Evolutionary conservation across 2,797 vertebrate species (phyloP).

Genomic region (Spatula clypeata): DNA sequence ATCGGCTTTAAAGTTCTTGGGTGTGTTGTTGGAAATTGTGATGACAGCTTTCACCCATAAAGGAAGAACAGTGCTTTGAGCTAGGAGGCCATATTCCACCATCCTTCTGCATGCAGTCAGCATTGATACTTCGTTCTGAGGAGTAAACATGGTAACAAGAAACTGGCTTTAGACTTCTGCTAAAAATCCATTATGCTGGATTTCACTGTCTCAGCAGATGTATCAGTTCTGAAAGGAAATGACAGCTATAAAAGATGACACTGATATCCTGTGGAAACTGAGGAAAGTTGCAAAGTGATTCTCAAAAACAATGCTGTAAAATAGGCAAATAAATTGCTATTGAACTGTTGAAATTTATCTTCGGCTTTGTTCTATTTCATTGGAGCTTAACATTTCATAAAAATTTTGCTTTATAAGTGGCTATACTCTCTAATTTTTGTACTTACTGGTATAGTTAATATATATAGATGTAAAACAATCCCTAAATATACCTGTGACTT

Average conservation of each 20-base stretch:
- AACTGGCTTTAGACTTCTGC: background rate
- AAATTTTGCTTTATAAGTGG: background rate
- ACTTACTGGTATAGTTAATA: background rate
- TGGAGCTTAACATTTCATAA: background rate
- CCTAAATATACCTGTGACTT: background rate
- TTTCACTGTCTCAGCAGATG: background rate
- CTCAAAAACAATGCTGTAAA: background rate
- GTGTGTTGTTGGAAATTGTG: background rate
- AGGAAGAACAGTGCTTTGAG: background rate
- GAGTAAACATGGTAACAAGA: background rate
- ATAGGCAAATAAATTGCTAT: background rate
- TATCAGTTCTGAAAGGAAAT: background rate
- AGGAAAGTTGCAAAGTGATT: background rate
- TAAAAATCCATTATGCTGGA: background rate
- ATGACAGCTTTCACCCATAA: background rate
- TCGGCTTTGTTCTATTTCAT: background rate
- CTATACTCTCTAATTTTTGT: background rate
- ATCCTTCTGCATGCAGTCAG: accelerated
- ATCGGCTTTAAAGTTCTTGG: background rate
- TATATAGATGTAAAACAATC: background rate
- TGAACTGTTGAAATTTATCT: background rate
- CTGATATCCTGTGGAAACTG: background rate
- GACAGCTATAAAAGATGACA: background rate
- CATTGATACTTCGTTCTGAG: background rate
- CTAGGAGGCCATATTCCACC: background rate